phyloP scores from a whole-genome alignment of 2,797 vertebrate genomes.

The Gephyroberyx darwinii region DNA sequence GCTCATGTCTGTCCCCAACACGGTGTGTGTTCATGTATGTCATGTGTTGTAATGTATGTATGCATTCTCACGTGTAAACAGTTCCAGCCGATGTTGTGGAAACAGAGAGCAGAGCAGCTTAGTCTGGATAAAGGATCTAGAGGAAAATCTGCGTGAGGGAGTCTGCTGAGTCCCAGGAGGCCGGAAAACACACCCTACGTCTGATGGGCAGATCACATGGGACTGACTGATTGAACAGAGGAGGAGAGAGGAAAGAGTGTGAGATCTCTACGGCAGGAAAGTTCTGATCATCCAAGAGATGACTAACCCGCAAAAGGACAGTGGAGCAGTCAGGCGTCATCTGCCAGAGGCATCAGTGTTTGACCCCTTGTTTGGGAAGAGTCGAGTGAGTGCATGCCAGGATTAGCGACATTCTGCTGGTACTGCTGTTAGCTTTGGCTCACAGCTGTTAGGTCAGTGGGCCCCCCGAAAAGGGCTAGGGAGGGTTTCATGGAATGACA shows the following conservation, averaged over 20 bases:
- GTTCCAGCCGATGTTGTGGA: conserved; percentile 64
- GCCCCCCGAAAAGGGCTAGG: background rate
- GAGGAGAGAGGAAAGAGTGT: conserved; percentile 21
- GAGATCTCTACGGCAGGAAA: conserved; percentile 49
- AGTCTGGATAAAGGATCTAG: conserved; percentile 30
- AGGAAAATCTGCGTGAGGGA: conserved; percentile 52
- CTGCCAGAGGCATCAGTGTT: conserved; percentile 16
- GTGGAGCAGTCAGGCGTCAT: conserved; percentile 49
- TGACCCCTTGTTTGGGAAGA: conserved; percentile 61
- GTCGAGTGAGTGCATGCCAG: conserved; percentile 30
- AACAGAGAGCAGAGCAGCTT: conserved; percentile 50
- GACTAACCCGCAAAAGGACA: conserved; percentile 45
- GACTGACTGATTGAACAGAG: conserved; percentile 37
- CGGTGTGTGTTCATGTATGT: background rate
- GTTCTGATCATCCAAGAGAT: conserved; percentile 34
- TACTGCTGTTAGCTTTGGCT: conserved; percentile 46
- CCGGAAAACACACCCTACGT: conserved; percentile 30
- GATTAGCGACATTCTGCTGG: conserved; percentile 51
- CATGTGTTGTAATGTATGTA: conserved; percentile 33
- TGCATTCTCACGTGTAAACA: conserved; percentile 47
- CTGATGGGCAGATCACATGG: conserved; percentile 52
- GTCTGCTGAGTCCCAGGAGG: conserved; percentile 28
- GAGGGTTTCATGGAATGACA: background rate
- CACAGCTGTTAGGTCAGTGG: conserved; percentile 45
- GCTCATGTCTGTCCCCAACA: too few species aligned